phyloP scores from a whole-genome alignment of 2,113 vertebrate species.

The Rhombomys opimus region DNA sequence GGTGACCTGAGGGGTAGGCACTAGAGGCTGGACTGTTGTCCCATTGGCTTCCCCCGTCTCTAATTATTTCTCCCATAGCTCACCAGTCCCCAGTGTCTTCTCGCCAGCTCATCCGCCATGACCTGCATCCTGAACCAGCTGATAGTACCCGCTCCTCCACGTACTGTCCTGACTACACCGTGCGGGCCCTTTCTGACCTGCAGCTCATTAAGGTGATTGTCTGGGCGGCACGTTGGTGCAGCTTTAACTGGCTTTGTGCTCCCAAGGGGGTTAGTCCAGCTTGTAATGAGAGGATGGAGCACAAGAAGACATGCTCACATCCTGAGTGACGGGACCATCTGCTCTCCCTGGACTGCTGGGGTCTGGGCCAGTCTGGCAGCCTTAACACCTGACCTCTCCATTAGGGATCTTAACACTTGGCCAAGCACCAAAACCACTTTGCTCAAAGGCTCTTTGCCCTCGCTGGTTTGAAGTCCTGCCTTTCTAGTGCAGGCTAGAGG shows the following conservation, averaged over 20 bases:
- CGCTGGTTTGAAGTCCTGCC: neutral
- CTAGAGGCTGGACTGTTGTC: neutral
- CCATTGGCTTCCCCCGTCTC: neutral
- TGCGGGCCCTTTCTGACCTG: conserved; percentile 93
- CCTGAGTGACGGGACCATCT: no score
- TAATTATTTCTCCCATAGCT: conserved; percentile 80
- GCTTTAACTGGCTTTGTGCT: neutral
- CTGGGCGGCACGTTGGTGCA: neutral
- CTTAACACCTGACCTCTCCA: neutral
- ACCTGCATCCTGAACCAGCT: conserved; percentile 86
- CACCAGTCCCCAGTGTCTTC: conserved; percentile 93
- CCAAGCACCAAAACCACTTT: neutral
- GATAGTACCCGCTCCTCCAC: conserved; percentile 87
- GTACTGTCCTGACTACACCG: conserved; percentile 96
- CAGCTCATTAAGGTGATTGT: conserved; percentile 91
- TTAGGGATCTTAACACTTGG: neutral
- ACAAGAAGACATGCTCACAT: neutral
- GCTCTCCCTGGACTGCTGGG: neutral
- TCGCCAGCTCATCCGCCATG: conserved; percentile 85
- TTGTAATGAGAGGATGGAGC: neutral
- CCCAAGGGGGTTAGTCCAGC: neutral
- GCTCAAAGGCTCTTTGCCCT: neutral
- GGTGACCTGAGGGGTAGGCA: neutral
- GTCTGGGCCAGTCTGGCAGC: neutral
- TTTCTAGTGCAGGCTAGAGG: neutral